Conservation (phyloP, 2,797 vertebrate genomes). For the Melanotaenia nigrans region DNA sequence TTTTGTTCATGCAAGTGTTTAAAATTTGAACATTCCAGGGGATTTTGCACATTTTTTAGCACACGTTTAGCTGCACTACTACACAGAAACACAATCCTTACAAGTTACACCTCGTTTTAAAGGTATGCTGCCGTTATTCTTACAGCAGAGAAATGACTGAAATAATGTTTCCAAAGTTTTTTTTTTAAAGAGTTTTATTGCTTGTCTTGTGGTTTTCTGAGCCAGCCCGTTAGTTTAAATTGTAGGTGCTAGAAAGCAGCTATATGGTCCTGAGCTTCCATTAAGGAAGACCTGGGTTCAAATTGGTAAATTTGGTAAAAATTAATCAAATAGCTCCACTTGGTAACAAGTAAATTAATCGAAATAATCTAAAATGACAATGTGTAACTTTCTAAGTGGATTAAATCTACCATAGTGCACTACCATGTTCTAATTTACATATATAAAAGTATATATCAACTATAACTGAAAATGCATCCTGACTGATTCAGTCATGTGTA, state of each 20-base stretch:
- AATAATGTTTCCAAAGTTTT: no score
- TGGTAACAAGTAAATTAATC: no score
- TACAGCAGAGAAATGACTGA: no score
- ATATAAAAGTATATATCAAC: background rate
- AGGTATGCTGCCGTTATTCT: no score
- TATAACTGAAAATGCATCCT: background rate
- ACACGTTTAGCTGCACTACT: no score
- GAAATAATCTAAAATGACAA: no score
- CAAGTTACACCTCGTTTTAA: no score
- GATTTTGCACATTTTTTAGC: no score
- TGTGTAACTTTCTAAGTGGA: no score
- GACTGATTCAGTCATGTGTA: no score
- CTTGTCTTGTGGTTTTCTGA: constrained; percentile 17
- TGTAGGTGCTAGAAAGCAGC: background rate
- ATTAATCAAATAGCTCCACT: background rate
- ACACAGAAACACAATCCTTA: no score
- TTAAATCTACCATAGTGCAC: background rate
- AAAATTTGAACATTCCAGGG: background rate
- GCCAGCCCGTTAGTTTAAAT: constrained; percentile 6
- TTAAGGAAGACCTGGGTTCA: constrained; percentile 12
- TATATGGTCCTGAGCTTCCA: constrained; percentile 7
- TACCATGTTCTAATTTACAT: background rate
- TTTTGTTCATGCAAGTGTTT: background rate
- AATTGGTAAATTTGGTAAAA: background rate
- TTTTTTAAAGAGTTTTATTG: background rate